Evolutionary conservation across 2,888 invertebrate species (phyloP).

Genomic region (Mesoligia furuncula): DNA sequence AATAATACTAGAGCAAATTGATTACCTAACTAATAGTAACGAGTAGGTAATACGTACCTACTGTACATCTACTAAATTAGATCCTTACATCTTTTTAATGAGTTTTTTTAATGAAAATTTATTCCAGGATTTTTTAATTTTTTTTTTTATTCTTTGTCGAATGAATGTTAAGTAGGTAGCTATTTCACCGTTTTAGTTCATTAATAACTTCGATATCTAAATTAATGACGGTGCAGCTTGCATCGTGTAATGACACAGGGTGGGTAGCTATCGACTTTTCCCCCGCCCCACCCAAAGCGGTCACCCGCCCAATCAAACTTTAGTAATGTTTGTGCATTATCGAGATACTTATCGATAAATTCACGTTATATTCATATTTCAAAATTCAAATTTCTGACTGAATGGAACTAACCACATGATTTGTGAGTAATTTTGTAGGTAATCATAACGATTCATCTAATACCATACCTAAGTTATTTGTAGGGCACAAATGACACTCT

Average conservation of each 20-base stretch:
- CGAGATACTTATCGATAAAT: constrained; percentile 58
- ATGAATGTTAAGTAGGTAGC: not conserved
- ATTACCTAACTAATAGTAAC: not conserved
- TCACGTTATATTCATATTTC: constrained; percentile 14
- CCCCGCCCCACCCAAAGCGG: constrained; percentile 75
- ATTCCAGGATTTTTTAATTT: not conserved
- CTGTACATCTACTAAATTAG: not conserved
- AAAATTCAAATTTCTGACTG: not conserved
- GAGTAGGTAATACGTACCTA: not conserved
- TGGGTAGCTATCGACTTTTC: constrained; percentile 86
- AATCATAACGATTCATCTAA: not conserved
- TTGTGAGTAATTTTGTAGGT: not conserved
- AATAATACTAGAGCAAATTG: not conserved
- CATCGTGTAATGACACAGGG: constrained; percentile 83
- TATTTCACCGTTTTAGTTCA: not conserved
- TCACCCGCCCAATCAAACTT: constrained; percentile 81
- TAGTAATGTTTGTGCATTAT: constrained; percentile 73
- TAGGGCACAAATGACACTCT: too few relatives aligned
- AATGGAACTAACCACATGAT: not conserved
- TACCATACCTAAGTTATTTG: not conserved
- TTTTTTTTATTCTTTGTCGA: not conserved
- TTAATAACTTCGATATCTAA: constrained; percentile 39
- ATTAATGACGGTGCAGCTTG: constrained; percentile 83
- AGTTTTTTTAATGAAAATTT: not conserved
- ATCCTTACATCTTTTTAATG: not conserved